Evolutionary conservation across 2,888 invertebrate genomes (phyloP).

Genomic region (Drosophila hawaiiensis): DNA sequence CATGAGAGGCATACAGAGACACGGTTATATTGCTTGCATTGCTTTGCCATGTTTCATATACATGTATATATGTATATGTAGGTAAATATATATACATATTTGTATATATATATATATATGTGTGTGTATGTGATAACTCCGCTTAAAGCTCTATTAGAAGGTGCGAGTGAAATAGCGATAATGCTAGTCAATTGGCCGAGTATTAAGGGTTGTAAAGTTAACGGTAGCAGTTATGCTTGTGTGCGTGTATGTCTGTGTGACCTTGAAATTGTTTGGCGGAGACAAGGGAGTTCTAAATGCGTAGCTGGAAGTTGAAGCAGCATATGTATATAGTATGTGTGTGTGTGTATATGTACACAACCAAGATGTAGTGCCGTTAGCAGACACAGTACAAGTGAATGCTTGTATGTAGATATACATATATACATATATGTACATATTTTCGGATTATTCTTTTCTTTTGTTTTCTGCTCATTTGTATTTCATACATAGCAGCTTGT

Average conservation of each 20-base stretch:
- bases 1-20: constrained; percentile 1
- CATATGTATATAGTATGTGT: not conserved
- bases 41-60: not conserved
- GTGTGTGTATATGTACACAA: not conserved
- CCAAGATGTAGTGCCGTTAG: not conserved
- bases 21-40: not conserved
- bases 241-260: constrained; percentile 26
- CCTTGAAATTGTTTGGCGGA: constrained; percentile 52
- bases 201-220: constrained; percentile 50
- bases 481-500: not conserved
- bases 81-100: not conserved
- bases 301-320: constrained; percentile 1
- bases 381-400: not conserved
- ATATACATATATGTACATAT: not conserved
- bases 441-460: not conserved
- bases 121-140: constrained; percentile 30
- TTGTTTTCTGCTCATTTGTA: not conserved
- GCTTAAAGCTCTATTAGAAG: constrained; percentile 23
- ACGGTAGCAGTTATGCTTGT: constrained; percentile 25
- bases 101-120: not conserved
- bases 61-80: not conserved
- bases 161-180: constrained; percentile 30
- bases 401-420: not conserved
- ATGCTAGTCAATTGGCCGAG: constrained; percentile 13
- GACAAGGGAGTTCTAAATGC: constrained; percentile 35